Evolutionary conservation across 2,888 invertebrate species (phyloP), one percentile per base, ranked within the genome.

Genomic region (Brenthis ino): DNA sequence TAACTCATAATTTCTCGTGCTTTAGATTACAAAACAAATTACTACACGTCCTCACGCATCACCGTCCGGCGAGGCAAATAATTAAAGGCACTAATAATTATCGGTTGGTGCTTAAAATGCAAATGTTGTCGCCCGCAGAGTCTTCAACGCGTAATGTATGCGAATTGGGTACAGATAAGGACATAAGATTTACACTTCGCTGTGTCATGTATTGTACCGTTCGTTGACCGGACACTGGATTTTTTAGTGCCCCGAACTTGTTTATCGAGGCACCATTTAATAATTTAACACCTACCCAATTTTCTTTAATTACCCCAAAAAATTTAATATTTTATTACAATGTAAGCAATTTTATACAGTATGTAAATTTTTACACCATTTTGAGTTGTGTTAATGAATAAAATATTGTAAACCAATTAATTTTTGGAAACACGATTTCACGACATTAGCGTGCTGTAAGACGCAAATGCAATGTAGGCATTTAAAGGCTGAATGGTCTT

Each of bases 121-220:
- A 91, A 91, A 91, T 91, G 87, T 85, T 89, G 88, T 88, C 88
- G 91, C 91, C 89, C 77, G 79, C 77, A 79, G 85, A 82, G 80
- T 82, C 81, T 82, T 82, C 80, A 77, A 77, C 60, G 20, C 61
- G 76, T 77, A 79, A 77, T 74, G 71, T 85, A 85, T 87, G 84
- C 82, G 87, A 85, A 88, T 87, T 82, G 84, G 80, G 81, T 80
- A 85, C 85, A 87, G 91, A 89, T 89, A 90, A 90, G 85, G 82
- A 81, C 79, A 80, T 76, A 83, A 88, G 88, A 90, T 90, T 91
- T 91, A 91, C 89, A 89, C 86, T 84, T 82, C 79, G 77, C 75
- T 80, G 80, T 80, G 85, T 82, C 84, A 85, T 82, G 84, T 80
- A 80, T 79, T 80, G 79, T 85, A 85, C 87, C 84, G 89, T 88